These are phyloP conservation scores for Armadillidium nasatum DNA, from an alignment of 1,140 invertebrate species.

Conservation along the genomic window DNA sequence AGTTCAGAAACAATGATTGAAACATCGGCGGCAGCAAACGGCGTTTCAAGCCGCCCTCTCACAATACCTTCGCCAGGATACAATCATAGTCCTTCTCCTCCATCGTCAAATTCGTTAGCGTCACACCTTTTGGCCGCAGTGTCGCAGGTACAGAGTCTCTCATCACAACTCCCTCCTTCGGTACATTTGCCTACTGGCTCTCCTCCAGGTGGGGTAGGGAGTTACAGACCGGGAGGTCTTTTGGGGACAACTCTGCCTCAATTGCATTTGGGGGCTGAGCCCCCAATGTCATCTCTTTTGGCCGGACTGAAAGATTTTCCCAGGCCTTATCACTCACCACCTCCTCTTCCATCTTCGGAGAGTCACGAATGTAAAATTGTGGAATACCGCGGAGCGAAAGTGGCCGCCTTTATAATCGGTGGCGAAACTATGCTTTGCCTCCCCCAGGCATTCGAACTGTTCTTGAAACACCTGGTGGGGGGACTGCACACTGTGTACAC, in stretches of 20 bases:
- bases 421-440: conserved; percentile 94
- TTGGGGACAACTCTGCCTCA: conserved; percentile 28
- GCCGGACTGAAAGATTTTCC: conserved; percentile 40
- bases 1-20: conserved; percentile 44
- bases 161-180: conserved; percentile 41
- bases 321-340: conserved; percentile 28
- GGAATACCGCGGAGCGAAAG: conserved; percentile 90
- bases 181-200: conserved; percentile 41
- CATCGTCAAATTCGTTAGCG: conserved; percentile 44
- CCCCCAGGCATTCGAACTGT: conserved; percentile 97
- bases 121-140: conserved; percentile 44
- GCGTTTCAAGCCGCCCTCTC: conserved; percentile 7
- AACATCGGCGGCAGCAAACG: conserved; percentile 29
- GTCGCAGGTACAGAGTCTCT: conserved; percentile 44
- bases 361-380: conserved; percentile 86
- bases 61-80: conserved; percentile 3
- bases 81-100: conserved; percentile 43
- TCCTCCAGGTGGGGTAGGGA: conserved; percentile 40
- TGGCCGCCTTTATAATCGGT: conserved; percentile 93
- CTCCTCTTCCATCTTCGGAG: conserved; percentile 27
- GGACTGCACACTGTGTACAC: conserved; percentile 98
- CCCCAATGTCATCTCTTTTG: conserved; percentile 31
- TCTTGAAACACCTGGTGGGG: conserved; percentile 95
- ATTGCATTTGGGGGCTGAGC: conserved; percentile 27
- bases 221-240: conserved; percentile 40